Evolutionary conservation across 2,797 vertebrate genomes (phyloP).

Genomic region (Glossophaga mutica): DNA sequence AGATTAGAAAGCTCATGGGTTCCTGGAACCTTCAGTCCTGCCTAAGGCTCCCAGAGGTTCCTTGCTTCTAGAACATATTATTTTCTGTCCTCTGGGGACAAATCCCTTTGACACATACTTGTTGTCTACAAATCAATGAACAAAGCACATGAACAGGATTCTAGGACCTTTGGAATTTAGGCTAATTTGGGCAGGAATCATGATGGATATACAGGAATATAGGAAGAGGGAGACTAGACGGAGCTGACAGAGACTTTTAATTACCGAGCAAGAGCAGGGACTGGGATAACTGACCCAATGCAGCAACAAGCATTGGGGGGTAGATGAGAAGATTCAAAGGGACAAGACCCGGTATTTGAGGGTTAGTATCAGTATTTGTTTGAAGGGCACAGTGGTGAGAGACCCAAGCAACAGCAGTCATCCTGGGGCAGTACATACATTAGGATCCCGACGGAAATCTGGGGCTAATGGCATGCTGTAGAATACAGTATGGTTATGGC

Average conservation of each 20-base stretch:
- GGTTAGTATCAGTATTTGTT: background rate
- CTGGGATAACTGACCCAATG: background rate
- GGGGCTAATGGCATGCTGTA: background rate
- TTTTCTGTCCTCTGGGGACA: conserved; percentile 28
- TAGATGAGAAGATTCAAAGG: background rate
- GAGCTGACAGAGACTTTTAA: background rate
- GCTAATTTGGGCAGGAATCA: background rate
- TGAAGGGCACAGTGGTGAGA: background rate
- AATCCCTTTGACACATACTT: conserved; percentile 20
- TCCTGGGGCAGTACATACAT: background rate
- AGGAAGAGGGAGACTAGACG: background rate
- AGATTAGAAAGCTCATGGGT: background rate
- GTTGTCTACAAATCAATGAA: conserved; percentile 28
- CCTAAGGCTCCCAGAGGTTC: background rate
- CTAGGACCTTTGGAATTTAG: background rate
- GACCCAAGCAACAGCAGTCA: background rate
- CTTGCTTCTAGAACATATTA: conserved; percentile 40
- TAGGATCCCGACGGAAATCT: background rate
- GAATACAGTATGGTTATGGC: background rate
- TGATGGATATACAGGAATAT: background rate
- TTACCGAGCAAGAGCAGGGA: background rate
- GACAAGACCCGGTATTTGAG: background rate
- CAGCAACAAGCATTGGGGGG: background rate
- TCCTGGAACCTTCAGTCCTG: background rate
- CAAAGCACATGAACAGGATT: background rate